These are phyloP conservation scores for Sicus ferrugineus DNA, from an alignment of 2,888 invertebrate genomes.

Conservation along the genomic window DNA sequence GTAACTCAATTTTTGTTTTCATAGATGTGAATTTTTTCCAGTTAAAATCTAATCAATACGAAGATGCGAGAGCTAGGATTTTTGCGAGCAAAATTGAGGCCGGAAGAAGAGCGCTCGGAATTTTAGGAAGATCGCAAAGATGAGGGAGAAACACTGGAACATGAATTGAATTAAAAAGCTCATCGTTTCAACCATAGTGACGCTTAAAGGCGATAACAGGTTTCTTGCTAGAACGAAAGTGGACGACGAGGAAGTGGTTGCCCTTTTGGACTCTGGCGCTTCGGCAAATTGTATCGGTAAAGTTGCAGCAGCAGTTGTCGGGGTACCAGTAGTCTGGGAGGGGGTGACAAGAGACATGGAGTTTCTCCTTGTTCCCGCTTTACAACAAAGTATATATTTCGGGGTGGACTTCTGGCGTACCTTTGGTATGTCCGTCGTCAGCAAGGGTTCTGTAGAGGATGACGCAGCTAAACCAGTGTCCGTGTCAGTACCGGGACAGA, in stretches of 20 bases:
- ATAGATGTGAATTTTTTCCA: too few relatives aligned
- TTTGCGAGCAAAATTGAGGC: neutral
- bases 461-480: neutral
- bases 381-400: too few relatives aligned
- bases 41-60: too few relatives aligned
- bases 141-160: neutral
- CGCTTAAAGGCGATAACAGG: neutral
- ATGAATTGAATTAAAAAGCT: neutral
- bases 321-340: neutral
- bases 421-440: neutral
- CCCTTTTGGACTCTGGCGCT: neutral
- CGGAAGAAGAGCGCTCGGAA: neutral
- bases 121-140: neutral
- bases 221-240: neutral
- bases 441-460: neutral
- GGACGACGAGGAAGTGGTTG: neutral
- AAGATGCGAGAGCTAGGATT: neutral
- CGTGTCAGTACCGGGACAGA: neutral
- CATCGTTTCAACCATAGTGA: neutral
- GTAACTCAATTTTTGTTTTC: too few relatives aligned
- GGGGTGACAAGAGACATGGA: neutral
- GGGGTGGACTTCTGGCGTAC: constrained; percentile 24
- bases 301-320: neutral
- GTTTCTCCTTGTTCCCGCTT: too few relatives aligned
- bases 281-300: constrained; percentile 9